These are phyloP conservation scores for Chondrosia reniformis DNA, from an alignment of 37 sponge, comb jelly and placozoan species.

Conservation along the genomic window DNA sequence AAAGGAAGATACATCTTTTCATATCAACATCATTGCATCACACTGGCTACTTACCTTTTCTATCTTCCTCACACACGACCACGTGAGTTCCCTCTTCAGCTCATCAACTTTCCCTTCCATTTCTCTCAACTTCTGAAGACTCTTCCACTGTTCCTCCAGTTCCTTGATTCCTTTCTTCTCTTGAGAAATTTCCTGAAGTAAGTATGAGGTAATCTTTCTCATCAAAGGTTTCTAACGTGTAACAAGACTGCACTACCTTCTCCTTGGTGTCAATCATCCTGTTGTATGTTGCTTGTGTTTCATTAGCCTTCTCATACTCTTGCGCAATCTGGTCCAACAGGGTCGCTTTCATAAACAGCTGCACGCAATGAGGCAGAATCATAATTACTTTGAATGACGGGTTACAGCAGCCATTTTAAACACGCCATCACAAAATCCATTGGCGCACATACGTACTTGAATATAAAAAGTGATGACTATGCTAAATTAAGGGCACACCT, in stretches of 20 bases:
- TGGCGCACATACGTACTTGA: too few relatives aligned
- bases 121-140: slow-evolving; percentile 38
- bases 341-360: slow-evolving; percentile 97
- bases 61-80: slow-evolving; percentile 73
- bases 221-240: not conserved
- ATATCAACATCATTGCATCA: not conserved
- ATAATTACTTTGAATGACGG: too few relatives aligned
- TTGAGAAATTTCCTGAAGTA: slow-evolving; percentile 29
- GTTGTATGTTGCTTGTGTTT: slow-evolving; percentile 55
- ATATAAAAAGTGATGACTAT: too few relatives aligned
- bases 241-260: slow-evolving; percentile 12
- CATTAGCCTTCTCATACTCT: slow-evolving; percentile 67
- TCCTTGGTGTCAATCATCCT: slow-evolving; percentile 37
- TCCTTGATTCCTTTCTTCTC: slow-evolving; percentile 43
- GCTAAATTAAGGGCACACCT: too few relatives aligned
- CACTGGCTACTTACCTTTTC: slow-evolving; percentile 34
- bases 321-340: slow-evolving; percentile 86
- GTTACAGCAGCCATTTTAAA: not conserved
- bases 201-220: not conserved
- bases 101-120: slow-evolving; percentile 45
- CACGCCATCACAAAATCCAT: not conserved
- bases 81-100: slow-evolving; percentile 66
- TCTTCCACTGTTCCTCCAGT: slow-evolving; percentile 63
- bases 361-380: not conserved
- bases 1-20: not conserved